These are phyloP conservation scores for Perca flavescens DNA, from an alignment of 2,113 vertebrate genomes.

Conservation along the genomic window DNA sequence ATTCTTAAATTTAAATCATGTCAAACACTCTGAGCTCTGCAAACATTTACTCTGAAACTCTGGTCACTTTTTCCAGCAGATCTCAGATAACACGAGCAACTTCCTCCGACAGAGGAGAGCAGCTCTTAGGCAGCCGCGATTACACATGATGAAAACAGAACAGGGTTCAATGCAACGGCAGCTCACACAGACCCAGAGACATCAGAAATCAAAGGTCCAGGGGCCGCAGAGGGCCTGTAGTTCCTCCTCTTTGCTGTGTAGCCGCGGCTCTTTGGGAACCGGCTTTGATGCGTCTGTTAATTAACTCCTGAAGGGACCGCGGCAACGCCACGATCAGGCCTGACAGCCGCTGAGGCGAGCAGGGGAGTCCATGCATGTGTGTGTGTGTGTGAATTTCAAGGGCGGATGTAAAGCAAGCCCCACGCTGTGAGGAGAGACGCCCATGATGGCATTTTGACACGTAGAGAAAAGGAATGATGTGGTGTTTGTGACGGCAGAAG, in stretches of 20 bases:
- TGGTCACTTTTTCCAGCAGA: too few relatives aligned
- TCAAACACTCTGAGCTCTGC: too few relatives aligned
- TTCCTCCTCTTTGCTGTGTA: conserved; percentile 39
- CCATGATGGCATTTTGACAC: not conserved
- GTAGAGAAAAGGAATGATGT: conserved; percentile 6
- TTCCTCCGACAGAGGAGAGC: too few relatives aligned
- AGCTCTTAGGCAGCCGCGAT: too few relatives aligned
- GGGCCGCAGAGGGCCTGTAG: conserved; percentile 51
- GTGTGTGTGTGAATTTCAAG: conserved; percentile 31
- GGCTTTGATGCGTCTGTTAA: conserved; percentile 80
- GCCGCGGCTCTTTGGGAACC: conserved; percentile 25
- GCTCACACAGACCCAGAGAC: conserved; percentile 21
- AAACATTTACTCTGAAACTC: too few relatives aligned
- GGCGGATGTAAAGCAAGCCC: conserved; percentile 31
- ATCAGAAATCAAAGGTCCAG: conserved; percentile 72
- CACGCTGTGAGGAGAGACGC: conserved; percentile 23
- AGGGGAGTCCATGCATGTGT: not conserved
- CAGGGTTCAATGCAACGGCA: too few relatives aligned
- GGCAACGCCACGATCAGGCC: conserved; percentile 40
- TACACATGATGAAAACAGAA: too few relatives aligned
- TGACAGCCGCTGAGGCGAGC: conserved; percentile 48
- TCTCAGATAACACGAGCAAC: too few relatives aligned
- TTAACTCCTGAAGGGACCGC: conserved; percentile 77
- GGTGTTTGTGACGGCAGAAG: not conserved
- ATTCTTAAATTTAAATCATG: too few relatives aligned